Conservation (phyloP, 2,888 invertebrate species). For the Diogma glabrata region DNA sequence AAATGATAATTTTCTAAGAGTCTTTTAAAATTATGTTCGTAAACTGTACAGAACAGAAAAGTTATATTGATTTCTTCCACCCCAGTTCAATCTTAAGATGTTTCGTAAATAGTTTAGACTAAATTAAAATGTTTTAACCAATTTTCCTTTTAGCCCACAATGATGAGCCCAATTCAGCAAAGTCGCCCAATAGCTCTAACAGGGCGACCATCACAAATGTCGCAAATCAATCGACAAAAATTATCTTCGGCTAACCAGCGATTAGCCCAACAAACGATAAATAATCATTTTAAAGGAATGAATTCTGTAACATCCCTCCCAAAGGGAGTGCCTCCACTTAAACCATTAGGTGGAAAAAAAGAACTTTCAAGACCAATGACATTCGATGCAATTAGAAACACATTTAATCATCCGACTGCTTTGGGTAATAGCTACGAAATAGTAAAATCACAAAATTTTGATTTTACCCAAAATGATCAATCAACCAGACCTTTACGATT, state of each 20-base stretch:
- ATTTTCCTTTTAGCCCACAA: conserved; percentile 16
- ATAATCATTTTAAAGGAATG: no score
- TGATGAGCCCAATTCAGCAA: conserved; percentile 31
- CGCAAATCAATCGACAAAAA: no score
- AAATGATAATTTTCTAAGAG: no score
- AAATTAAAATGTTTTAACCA: background rate
- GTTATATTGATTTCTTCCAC: no score
- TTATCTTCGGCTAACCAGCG: no score
- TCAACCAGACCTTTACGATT: no score
- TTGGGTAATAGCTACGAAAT: conserved; percentile 1
- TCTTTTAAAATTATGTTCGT: no score
- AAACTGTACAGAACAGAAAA: no score
- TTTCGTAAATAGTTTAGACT: background rate
- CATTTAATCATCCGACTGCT: no score
- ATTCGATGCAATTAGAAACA: conserved; percentile 1
- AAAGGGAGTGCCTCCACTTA: conserved; percentile 64
- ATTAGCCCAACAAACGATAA: no score
- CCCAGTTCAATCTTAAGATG: no score
- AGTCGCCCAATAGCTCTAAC: conserved; percentile 27
- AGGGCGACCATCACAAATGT: conserved; percentile 18
- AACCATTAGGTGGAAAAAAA: conserved; percentile 41
- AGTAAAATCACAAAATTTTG: background rate
- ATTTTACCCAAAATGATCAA: background rate
- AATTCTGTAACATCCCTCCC: conserved; percentile 44
- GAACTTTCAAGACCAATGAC: background rate